These are phyloP conservation scores for Brachionus paranguensis DNA, from an alignment of 1,140 invertebrate species.

Conservation along the genomic window DNA sequence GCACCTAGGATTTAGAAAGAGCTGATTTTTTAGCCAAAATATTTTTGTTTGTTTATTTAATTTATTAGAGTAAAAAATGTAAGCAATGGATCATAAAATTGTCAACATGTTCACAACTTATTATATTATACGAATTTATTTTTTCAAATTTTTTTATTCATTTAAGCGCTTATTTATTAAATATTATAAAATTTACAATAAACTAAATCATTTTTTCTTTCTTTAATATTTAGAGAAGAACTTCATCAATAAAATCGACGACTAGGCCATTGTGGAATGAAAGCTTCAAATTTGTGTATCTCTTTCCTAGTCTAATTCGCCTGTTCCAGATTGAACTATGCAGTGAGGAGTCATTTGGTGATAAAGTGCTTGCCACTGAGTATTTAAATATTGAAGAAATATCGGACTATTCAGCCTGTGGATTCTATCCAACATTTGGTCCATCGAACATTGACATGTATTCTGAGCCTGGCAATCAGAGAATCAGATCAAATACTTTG, in stretches of 20 bases:
- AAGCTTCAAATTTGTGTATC: conserved; percentile 12
- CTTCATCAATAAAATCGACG: not conserved
- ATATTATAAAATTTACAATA: no score
- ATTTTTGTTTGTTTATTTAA: no score
- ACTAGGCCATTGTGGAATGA: conserved; percentile 33
- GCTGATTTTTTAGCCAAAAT: no score
- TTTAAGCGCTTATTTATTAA: no score
- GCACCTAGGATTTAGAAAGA: no score
- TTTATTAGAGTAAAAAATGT: no score
- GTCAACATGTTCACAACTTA: no score
- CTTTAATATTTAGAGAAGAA: not conserved
- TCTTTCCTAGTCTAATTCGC: conserved; percentile 21
- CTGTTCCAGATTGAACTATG: conserved; percentile 16
- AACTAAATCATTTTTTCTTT: not conserved
- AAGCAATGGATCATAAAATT: no score
- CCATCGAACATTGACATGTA: conserved; percentile 26
- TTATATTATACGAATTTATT: no score
- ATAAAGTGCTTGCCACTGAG: conserved; percentile 16
- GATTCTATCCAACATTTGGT: conserved; percentile 26
- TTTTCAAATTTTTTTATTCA: no score
- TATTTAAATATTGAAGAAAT: conserved; percentile 26
- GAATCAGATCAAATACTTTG: not conserved
- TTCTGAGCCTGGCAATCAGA: conserved; percentile 9
- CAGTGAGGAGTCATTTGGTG: not conserved
- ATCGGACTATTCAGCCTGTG: not conserved